Percentiles rank a stretch among this genome's conserved stretches.
Evolutionary conservation across 2,113 vertebrate species (phyloP).

Genomic region (Petaurus breviceps): DNA sequence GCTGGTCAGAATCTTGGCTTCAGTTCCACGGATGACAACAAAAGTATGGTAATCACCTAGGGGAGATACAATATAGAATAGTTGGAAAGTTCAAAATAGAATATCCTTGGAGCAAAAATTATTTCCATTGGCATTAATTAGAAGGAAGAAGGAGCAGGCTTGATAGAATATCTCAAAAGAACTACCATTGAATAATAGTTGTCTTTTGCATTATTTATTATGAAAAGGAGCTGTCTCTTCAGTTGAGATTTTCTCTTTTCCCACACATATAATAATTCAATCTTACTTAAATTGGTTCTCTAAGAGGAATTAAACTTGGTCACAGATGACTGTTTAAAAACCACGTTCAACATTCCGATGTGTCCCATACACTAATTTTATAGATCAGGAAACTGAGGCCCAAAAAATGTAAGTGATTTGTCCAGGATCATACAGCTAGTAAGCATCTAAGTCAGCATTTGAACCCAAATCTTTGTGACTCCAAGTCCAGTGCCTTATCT

Average conservation of each 20-base stretch:
- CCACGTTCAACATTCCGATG: not conserved
- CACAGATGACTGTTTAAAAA: not conserved
- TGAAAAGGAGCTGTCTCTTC: not conserved
- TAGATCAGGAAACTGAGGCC: not conserved
- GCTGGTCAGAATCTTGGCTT: not conserved
- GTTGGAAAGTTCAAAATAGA: not conserved
- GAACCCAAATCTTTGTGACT: not conserved
- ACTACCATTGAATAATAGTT: not conserved
- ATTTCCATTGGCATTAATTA: not conserved
- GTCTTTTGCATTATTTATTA: not conserved
- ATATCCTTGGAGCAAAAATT: not conserved
- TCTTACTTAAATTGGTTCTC: not conserved
- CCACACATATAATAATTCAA: not conserved
- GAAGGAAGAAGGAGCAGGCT: not conserved
- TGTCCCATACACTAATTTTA: not conserved
- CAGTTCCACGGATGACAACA: not conserved
- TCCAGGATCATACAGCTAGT: not conserved
- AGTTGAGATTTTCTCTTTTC: not conserved
- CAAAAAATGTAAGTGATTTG: not conserved
- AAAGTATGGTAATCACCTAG: not conserved
- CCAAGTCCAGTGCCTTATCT: not conserved
- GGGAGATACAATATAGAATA: not conserved
- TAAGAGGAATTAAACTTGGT: not conserved
- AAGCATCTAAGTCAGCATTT: not conserved
- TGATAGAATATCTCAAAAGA: not conserved